Conservation (phyloP, 37 sponge, comb jelly and placozoan species). For the Halisarca cf. caerulea region DNA sequence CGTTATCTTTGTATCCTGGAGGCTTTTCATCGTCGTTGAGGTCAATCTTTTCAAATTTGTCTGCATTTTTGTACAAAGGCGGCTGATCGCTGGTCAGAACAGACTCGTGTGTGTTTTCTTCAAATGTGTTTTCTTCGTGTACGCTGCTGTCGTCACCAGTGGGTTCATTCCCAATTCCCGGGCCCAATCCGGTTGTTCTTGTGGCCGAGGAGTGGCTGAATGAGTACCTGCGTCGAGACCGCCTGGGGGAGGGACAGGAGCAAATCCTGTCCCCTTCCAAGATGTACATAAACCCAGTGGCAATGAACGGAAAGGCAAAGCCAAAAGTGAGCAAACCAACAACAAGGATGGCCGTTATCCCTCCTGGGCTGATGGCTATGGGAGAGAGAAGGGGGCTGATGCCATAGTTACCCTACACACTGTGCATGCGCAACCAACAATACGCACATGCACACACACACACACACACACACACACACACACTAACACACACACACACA, state of each 20-base stretch:
- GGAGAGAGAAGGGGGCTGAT: too few species aligned
- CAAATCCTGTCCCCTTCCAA: not conserved
- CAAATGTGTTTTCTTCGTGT: not conserved
- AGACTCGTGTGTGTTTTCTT: not conserved
- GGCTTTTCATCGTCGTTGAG: not conserved
- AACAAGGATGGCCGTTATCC: slow-evolving; percentile 22
- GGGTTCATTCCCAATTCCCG: not conserved
- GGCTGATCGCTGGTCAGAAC: not conserved
- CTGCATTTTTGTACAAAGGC: not conserved
- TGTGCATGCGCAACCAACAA: not conserved
- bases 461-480: too few species aligned
- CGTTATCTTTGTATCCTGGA: not conserved
- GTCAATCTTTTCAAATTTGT: not conserved
- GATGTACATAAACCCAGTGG: too few species aligned
- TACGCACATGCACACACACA: too few species aligned
- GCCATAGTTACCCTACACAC: too few species aligned
- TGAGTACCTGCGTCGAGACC: too few species aligned
- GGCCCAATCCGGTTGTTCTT: not conserved
- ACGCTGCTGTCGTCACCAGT: not conserved
- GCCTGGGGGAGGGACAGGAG: not conserved
- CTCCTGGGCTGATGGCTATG: slow-evolving; percentile 6
- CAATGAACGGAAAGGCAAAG: slow-evolving; percentile 1
- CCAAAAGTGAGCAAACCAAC: slow-evolving; percentile 8
- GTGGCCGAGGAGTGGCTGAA: not conserved
- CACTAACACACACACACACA: too few species aligned